A percentile compares a stretch with the other conserved stretches of the same genome.
Evolutionary conservation across 2,113 vertebrate genomes (phyloP).

Genomic region (Pagrus major): DNA sequence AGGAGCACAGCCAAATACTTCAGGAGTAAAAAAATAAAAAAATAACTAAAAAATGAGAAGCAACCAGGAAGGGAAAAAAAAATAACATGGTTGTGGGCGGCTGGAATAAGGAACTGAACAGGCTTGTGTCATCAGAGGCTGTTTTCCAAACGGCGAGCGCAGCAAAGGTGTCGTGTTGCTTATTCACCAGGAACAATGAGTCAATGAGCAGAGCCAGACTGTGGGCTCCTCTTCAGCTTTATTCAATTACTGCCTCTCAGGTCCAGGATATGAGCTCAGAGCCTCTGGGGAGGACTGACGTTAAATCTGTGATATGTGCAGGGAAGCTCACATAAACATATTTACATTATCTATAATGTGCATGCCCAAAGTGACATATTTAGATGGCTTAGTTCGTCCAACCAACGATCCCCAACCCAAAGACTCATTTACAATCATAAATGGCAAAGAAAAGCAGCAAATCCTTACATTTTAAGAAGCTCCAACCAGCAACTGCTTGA

Average conservation of each 20-base stretch:
- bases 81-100: constrained; percentile 64
- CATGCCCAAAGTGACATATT: no score
- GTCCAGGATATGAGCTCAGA: constrained; percentile 42
- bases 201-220: constrained; percentile 51
- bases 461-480: no score
- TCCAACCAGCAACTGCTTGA: no score
- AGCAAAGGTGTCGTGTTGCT: constrained; percentile 67
- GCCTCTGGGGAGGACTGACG: constrained; percentile 41
- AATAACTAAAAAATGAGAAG: constrained; percentile 27
- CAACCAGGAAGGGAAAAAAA: constrained; percentile 1
- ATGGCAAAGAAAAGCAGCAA: no score
- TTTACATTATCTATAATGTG: constrained; percentile 3
- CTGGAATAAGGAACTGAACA: constrained; percentile 57
- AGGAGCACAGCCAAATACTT: constrained; percentile 71
- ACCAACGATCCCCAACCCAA: no score
- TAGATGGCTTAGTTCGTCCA: no score
- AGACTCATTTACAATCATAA: no score
- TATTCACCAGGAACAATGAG: constrained; percentile 73
- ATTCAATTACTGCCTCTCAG: constrained; percentile 66
- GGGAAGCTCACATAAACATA: neutral
- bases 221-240: constrained; percentile 34
- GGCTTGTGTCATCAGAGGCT: constrained; percentile 64
- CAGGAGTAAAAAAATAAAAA: constrained; percentile 55
- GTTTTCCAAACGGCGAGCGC: constrained; percentile 56
- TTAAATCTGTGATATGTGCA: neutral